phyloP scores from a whole-genome alignment of 2,888 invertebrate genomes.

The Phanerotoma sp. region DNA sequence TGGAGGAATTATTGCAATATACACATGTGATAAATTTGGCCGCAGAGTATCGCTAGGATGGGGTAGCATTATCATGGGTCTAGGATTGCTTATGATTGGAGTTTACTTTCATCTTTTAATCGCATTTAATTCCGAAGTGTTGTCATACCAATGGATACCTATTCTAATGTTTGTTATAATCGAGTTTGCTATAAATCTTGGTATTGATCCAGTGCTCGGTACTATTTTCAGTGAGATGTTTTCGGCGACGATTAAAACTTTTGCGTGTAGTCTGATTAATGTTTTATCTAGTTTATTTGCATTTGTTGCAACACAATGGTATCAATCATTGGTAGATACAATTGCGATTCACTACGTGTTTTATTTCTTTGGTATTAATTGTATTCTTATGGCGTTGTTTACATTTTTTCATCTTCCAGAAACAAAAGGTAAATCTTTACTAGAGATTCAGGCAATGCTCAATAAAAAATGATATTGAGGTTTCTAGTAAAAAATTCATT shows the following conservation, averaged over 20 bases:
- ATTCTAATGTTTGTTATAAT: conserved; percentile 35
- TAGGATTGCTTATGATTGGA: conserved; percentile 21
- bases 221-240: conserved; percentile 46
- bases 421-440: conserved; percentile 48
- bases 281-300: conserved; percentile 40
- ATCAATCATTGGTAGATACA: conserved; percentile 39
- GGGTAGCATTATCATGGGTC: conserved; percentile 20
- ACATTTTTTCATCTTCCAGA: conserved; percentile 39
- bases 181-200: conserved; percentile 35
- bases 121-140: conserved; percentile 35
- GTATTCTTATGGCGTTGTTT: conserved; percentile 28
- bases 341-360: conserved; percentile 41
- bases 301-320: conserved; percentile 41
- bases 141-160: conserved; percentile 39
- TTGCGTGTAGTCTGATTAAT: conserved; percentile 41
- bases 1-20: conserved; percentile 29
- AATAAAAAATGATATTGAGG: conserved; percentile 23
- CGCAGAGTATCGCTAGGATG: conserved; percentile 41
- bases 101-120: conserved; percentile 34
- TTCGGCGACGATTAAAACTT: conserved; percentile 42
- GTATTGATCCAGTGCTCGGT: conserved; percentile 41
- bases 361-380: conserved; percentile 36
- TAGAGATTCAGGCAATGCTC: conserved; percentile 46
- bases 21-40: conserved; percentile 46
- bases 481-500: too few relatives aligned